Conservation (phyloP, 92 coral and sea anemone species). For the Isaurus tuberculatus region DNA sequence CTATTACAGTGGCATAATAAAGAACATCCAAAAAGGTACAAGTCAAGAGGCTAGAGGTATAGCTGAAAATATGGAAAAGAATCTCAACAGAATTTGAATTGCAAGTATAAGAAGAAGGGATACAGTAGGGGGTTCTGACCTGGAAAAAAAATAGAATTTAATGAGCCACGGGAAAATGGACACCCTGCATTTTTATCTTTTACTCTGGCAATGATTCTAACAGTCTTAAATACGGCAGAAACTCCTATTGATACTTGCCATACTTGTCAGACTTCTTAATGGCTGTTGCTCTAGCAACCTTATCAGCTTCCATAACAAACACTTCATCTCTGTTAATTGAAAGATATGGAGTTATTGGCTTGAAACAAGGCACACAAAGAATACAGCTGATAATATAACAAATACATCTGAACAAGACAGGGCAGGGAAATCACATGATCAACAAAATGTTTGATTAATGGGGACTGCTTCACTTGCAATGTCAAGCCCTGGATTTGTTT, state of each 20-base stretch:
- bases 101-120: neutral
- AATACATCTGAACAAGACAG: neutral
- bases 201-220: neutral
- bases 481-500: slow-evolving; percentile 2
- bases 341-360: neutral
- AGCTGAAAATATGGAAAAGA: neutral
- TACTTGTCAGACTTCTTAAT: slow-evolving; percentile 6
- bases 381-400: slow-evolving; percentile 2
- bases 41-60: neutral
- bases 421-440: slow-evolving; percentile 3
- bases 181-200: slow-evolving; percentile 1
- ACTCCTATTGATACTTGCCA: slow-evolving; percentile 23
- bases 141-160: no score
- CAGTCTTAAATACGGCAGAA: neutral
- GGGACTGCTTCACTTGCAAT: neutral
- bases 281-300: slow-evolving; percentile 39
- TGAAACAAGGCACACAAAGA: slow-evolving; percentile 1
- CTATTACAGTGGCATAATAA: neutral
- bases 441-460: slow-evolving; percentile 1
- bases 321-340: slow-evolving; percentile 32
- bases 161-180: neutral
- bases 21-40: neutral
- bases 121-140: neutral
- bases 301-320: slow-evolving; percentile 22
- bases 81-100: neutral